Conservation (phyloP, 1,140 invertebrate genomes). For the Pseudomyrmex dendroicus region DNA sequence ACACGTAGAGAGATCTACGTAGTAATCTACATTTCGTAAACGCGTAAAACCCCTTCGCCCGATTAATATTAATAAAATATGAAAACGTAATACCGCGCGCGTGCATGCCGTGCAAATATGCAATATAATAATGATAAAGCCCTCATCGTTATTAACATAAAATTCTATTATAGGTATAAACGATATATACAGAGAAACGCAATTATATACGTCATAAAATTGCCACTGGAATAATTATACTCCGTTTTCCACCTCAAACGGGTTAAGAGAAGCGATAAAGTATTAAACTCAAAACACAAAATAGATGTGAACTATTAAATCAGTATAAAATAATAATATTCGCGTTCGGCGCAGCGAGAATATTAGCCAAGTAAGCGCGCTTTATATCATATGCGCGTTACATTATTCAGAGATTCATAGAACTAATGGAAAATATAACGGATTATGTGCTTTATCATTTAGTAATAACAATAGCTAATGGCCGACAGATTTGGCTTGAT, state of each 20-base stretch:
- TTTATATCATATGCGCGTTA: neutral
- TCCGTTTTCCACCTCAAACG: neutral
- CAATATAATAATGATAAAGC: neutral
- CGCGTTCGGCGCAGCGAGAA: slow-evolving; percentile 4
- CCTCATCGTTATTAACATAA: neutral
- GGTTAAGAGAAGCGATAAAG: neutral
- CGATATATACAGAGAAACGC: neutral
- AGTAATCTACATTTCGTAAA: neutral
- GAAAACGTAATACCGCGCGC: neutral
- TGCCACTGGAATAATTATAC: slow-evolving; percentile 1
- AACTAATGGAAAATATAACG: slow-evolving; percentile 54
- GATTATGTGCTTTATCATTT: slow-evolving; percentile 38
- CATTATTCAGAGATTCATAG: slow-evolving; percentile 46
- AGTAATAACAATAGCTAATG: slow-evolving; percentile 51
- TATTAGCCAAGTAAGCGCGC: slow-evolving; percentile 29
- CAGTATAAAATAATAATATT: slow-evolving; percentile 50
- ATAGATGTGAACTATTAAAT: slow-evolving; percentile 22
- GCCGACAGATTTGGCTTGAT: slow-evolving; percentile 15
- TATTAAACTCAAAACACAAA: slow-evolving; percentile 15
- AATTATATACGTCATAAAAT: slow-evolving; percentile 2
- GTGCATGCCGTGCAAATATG: no score
- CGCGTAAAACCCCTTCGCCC: neutral
- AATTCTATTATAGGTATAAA: neutral
- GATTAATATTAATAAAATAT: neutral
- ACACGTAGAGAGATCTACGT: neutral